Conservation (phyloP, 2,797 vertebrate genomes). For the Emys orbicularis region DNA sequence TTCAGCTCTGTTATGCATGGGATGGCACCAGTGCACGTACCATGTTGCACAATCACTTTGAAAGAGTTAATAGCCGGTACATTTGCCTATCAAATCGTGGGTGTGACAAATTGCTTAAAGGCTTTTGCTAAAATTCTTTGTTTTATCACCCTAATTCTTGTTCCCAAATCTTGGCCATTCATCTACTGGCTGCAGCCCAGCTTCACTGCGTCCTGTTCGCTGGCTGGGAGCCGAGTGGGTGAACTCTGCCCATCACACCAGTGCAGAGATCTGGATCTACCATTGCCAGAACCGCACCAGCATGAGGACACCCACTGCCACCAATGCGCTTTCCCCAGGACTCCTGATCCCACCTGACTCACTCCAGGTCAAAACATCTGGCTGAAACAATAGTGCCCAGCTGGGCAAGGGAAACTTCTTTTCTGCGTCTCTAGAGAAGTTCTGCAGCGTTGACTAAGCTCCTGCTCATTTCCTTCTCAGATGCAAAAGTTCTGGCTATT, state of each 20-base stretch:
- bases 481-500: too few relatives aligned
- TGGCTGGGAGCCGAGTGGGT: neutral
- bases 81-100: neutral
- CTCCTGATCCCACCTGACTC: neutral
- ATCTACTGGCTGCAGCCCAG: conserved; percentile 17
- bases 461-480: neutral
- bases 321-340: neutral
- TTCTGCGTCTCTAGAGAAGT: neutral
- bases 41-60: fast-evolving
- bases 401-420: fast-evolving
- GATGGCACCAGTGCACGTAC: neutral
- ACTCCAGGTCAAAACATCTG: neutral
- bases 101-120: conserved; percentile 18
- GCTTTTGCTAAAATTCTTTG: conserved; percentile 32
- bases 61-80: neutral
- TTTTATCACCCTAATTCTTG: conserved; percentile 23
- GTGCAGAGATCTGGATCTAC: neutral
- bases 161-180: conserved; percentile 18
- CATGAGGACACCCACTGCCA: neutral
- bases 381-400: conserved; percentile 46
- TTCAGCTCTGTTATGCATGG: neutral
- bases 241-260: neutral
- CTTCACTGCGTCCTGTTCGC: conserved; percentile 6
- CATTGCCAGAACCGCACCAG: neutral
- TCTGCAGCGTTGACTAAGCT: neutral